Percentiles rank a stretch among this genome's conserved stretches.
Conservation (phyloP, 2,113 vertebrate genomes). For the Sminthopsis crassicaudata region DNA sequence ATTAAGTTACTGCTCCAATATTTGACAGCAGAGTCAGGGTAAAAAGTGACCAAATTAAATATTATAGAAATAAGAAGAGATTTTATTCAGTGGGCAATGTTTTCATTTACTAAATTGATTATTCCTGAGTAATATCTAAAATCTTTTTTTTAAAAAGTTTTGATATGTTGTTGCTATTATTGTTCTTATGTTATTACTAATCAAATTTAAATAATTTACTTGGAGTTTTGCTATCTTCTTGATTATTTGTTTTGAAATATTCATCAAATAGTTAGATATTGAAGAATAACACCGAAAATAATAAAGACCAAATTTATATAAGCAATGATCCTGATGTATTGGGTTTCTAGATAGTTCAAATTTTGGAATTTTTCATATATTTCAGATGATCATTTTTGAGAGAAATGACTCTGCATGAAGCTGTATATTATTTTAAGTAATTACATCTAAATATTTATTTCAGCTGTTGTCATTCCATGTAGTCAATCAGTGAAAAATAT, state of each 20-base stretch:
- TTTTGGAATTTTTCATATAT: neutral
- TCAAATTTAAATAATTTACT: neutral
- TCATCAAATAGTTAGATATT: neutral
- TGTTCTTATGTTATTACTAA: neutral
- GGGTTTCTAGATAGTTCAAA: neutral
- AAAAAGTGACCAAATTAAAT: slow-evolving; percentile 40
- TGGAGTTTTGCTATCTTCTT: neutral
- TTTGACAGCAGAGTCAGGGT: slow-evolving; percentile 41
- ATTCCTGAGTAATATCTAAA: slow-evolving; percentile 26
- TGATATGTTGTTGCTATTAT: neutral
- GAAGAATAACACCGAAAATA: neutral
- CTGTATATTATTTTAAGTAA: neutral
- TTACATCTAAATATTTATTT: neutral
- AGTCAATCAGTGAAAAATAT: neutral
- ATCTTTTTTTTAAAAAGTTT: slow-evolving; percentile 27
- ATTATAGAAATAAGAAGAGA: neutral
- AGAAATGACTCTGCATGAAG: neutral
- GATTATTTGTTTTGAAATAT: neutral
- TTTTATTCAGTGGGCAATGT: neutral
- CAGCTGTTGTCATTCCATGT: neutral
- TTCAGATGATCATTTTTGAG: neutral
- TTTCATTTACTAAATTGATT: slow-evolving; percentile 35
- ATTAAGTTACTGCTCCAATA: slow-evolving; percentile 75
- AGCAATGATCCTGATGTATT: neutral
- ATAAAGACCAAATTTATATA: neutral